A percentile compares a stretch with the other conserved stretches of the same genome.
Evolutionary conservation across 2,113 vertebrate genomes (phyloP).

Genomic region (Cromileptes altivelis): DNA sequence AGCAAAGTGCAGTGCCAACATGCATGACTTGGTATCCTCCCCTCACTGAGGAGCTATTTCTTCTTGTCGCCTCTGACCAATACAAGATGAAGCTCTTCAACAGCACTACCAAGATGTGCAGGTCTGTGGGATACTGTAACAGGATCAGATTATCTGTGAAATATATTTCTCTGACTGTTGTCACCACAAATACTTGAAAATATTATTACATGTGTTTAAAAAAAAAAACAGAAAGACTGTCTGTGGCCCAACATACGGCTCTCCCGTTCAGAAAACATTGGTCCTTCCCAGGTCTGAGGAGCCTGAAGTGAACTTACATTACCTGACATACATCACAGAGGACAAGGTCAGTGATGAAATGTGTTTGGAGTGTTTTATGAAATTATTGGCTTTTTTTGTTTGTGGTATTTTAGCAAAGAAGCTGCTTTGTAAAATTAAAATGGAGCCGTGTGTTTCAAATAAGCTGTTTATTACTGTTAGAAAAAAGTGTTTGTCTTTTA

Average conservation of each 20-base stretch:
- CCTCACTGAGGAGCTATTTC: constrained; percentile 88
- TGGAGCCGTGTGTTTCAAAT: not conserved
- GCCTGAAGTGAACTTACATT: constrained; percentile 71
- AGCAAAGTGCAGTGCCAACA: constrained; percentile 87
- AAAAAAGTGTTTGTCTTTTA: not conserved
- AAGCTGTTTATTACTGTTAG: not conserved
- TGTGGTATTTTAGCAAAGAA: not conserved
- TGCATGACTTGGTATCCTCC: constrained; percentile 94
- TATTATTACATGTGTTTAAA: constrained; percentile 17
- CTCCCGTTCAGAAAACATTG: constrained; percentile 88
- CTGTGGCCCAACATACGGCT: constrained; percentile 89
- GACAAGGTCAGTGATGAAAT: constrained; percentile 87
- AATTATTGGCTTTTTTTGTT: not conserved
- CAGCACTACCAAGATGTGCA: constrained; percentile 92
- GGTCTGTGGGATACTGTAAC: constrained; percentile 79
- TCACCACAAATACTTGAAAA: not conserved
- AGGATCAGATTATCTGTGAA: constrained; percentile 4
- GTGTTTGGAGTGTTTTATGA: constrained; percentile 1
- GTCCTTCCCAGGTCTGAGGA: constrained; percentile 81
- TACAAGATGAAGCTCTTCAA: constrained; percentile 96
- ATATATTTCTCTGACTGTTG: not conserved
- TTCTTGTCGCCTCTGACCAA: constrained; percentile 88
- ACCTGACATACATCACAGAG: constrained; percentile 90
- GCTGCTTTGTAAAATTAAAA: not conserved
- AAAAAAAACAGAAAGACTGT: constrained; percentile 86